phyloP scores from a whole-genome alignment of 2,113 vertebrate species.

The Felis chaus region DNA sequence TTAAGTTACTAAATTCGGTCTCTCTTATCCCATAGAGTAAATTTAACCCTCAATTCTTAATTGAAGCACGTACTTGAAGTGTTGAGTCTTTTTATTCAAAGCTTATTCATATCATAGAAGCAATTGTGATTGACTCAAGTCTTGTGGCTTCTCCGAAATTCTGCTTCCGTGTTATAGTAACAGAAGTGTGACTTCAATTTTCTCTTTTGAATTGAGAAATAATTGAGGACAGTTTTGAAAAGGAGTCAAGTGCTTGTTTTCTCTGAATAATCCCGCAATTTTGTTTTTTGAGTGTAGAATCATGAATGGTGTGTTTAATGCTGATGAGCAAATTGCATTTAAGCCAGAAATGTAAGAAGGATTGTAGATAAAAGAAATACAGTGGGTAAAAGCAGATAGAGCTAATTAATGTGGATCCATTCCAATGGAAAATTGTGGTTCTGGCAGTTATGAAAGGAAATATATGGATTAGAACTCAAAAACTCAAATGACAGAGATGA shows the following conservation, averaged over 20 bases:
- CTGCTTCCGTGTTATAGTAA: background rate
- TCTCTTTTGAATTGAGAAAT: slow-evolving; percentile 64
- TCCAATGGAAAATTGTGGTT: background rate
- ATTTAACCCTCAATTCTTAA: background rate
- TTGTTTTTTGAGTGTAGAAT: slow-evolving; percentile 51
- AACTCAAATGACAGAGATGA: background rate
- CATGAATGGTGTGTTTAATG: slow-evolving; percentile 49
- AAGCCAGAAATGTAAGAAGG: slow-evolving; percentile 49
- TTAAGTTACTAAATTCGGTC: background rate
- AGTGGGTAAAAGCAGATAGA: background rate
- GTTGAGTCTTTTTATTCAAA: slow-evolving; percentile 25
- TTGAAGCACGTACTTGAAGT: background rate
- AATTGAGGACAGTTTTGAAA: slow-evolving; percentile 63
- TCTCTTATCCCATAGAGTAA: background rate
- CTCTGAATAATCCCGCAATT: slow-evolving; percentile 39
- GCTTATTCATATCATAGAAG: slow-evolving; percentile 18
- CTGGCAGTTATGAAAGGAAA: background rate
- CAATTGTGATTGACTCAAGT: slow-evolving; percentile 1
- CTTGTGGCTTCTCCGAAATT: background rate
- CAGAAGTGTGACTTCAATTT: slow-evolving; percentile 33
- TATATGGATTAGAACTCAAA: background rate
- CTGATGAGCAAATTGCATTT: slow-evolving; percentile 11
- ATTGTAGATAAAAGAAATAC: background rate
- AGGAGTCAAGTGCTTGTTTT: slow-evolving; percentile 60
- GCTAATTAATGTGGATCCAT: slow-evolving; percentile 51